Evolutionary conservation across 1,140 invertebrate species (phyloP).

Genomic region (Hyposmocoma kahamanoa): DNA sequence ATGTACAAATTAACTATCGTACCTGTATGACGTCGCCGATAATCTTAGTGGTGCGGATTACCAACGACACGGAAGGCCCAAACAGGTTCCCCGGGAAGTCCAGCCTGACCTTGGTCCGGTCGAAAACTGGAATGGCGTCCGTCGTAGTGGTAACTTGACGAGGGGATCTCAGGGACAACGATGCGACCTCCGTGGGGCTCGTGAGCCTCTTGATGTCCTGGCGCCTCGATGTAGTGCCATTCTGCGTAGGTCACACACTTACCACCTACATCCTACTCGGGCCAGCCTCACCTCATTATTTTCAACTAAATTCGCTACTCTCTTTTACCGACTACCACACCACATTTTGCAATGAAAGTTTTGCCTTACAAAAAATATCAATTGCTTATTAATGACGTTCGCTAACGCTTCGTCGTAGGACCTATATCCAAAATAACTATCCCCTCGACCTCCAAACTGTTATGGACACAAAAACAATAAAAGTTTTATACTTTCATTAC

Average conservation of each 20-base stretch:
- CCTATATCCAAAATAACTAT: no score
- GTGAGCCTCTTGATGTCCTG: slow-evolving; percentile 9
- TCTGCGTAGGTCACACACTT: slow-evolving; percentile 18
- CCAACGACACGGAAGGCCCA: slow-evolving; percentile 80
- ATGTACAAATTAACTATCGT: no score
- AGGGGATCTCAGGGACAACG: slow-evolving; percentile 1
- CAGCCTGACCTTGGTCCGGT: slow-evolving; percentile 76
- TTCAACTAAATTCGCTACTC: no score
- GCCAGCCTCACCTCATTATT: slow-evolving; percentile 2
- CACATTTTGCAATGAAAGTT: no score
- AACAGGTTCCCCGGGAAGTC: slow-evolving; percentile 80
- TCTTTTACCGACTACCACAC: no score
- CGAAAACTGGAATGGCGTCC: slow-evolving; percentile 81
- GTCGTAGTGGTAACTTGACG: slow-evolving; percentile 39
- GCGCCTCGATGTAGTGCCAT: slow-evolving; percentile 37
- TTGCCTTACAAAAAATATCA: no score
- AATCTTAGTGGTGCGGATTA: slow-evolving; percentile 81
- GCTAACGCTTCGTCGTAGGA: no score
- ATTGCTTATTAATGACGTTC: no score
- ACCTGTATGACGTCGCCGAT: slow-evolving; percentile 81
- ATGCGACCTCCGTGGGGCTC: neutral
- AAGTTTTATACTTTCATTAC: no score
- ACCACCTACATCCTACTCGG: neutral
- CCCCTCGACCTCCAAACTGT: no score
- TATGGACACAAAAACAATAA: no score